These are phyloP conservation scores for Hoplias malabaricus DNA, from an alignment of 2,113 vertebrate species.

Conservation along the genomic window DNA sequence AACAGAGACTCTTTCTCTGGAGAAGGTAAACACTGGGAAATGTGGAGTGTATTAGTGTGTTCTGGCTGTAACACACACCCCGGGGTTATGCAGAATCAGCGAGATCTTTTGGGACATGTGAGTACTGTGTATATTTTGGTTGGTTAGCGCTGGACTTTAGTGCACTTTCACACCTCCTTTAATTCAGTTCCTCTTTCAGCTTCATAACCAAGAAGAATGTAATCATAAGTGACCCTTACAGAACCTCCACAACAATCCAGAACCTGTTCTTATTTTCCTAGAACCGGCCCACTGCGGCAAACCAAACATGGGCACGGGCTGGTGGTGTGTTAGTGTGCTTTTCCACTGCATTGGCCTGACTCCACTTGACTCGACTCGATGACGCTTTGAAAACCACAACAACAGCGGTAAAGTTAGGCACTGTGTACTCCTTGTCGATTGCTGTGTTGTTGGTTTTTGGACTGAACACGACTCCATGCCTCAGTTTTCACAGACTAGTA, in stretches of 20 bases:
- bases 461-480: no score
- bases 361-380: no score
- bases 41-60: neutral
- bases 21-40: neutral
- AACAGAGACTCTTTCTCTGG: slow-evolving; percentile 27
- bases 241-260: neutral
- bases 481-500: no score
- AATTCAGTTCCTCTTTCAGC: neutral
- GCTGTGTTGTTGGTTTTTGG: no score
- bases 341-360: no score
- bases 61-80: slow-evolving; percentile 6
- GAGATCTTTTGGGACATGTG: neutral
- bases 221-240: slow-evolving; percentile 19
- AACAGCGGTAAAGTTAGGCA: no score
- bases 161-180: slow-evolving; percentile 20
- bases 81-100: neutral
- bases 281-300: neutral
- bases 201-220: slow-evolving; percentile 2
- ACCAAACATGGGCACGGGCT: no score
- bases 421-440: no score
- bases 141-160: neutral
- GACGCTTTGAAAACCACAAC: no score
- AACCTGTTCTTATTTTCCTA: neutral
- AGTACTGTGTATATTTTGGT: slow-evolving; percentile 7
- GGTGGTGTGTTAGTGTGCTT: no score